Evolutionary conservation across 2,888 invertebrate genomes (phyloP), one percentile per base, ranked within the genome.

Genomic region (Eugnorisma glareosa): DNA sequence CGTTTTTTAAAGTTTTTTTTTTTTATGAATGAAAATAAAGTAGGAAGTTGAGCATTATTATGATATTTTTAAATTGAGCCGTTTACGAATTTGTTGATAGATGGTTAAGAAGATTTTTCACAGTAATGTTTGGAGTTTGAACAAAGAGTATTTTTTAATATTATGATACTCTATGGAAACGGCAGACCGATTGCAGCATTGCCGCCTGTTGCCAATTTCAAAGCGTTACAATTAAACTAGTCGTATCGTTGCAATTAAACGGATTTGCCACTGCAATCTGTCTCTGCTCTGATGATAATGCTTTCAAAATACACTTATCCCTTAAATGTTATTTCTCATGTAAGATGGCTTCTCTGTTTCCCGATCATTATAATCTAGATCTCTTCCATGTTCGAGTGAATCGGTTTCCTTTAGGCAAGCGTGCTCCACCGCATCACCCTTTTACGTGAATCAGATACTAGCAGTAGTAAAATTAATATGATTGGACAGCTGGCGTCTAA

Each of bases 401-500:
- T 48, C 21, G 48, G 48, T 48, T 48, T 21, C 48, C 24, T 8
- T 18, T 21, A 45, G 18, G 45, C 45, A 18, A 45, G 18, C 45
- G 45, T 45, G 45, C 6, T 48, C 1, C 45, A 45, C 18, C 18
- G 18, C 45, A 18, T 18, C 45, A 18, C 18, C 45, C 5, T 45
- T 6, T 45, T 45, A 45, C 51, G 51, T 51, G 51, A 51, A 51
- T 24, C 15, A 45, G 6, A 51, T 57, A 54, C n/a, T n/a, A 67
- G 35, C n/a, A 40, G 24, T n/a, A n/a, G n/a, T 69, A 15, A 45
- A 40, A 61, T 75, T 35, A 59, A 74, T 37, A 43, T 51, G n/a
- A n/a, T 73, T 54, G 51, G 35, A 35, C n/a, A 21, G 67, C 24
- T 18, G 18, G 28, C 63, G 35, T 48, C 57, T 57, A 69, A 79